phyloP scores from a whole-genome alignment of 2,888 invertebrate genomes.

The Caenorhabditis virilis region DNA sequence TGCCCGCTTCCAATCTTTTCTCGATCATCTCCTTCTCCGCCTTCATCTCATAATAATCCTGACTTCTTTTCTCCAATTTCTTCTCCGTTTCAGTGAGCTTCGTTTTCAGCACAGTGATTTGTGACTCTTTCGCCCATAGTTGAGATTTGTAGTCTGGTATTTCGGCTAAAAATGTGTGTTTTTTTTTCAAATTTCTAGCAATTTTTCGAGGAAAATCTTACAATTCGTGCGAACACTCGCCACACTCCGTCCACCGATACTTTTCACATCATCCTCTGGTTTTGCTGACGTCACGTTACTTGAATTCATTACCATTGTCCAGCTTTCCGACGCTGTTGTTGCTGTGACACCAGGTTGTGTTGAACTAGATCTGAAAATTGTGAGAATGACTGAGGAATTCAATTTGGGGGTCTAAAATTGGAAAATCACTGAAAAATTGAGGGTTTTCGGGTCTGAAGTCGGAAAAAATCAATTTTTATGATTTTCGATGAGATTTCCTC shows the following conservation, averaged over 20 bases:
- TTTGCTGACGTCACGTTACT: conserved; percentile 8
- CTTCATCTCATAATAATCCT: conserved; percentile 49
- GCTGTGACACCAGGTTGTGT: conserved; percentile 17
- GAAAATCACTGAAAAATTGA: too few species aligned
- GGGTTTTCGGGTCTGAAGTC: too few species aligned
- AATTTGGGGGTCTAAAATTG: too few species aligned
- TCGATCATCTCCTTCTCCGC: conserved; percentile 67
- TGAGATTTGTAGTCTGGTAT: conserved; percentile 40
- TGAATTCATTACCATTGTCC: conserved; percentile 34
- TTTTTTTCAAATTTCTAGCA: conserved; percentile 3
- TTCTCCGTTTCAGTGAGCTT: conserved; percentile 42
- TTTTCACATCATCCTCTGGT: conserved; percentile 22
- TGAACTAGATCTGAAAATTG: conserved; percentile 12
- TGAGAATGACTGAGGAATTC: too few species aligned
- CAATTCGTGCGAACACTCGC: conserved; percentile 20
- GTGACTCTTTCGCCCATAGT: conserved; percentile 51
- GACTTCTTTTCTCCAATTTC: conserved; percentile 45
- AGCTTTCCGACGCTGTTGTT: conserved; percentile 22
- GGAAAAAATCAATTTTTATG: background rate
- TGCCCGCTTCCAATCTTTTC: conserved; percentile 35
- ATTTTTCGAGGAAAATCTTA: too few species aligned
- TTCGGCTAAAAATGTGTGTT: conserved; percentile 28
- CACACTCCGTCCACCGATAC: conserved; percentile 17
- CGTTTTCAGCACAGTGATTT: conserved; percentile 43
- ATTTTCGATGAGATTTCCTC: background rate